Percentiles rank a stretch among this genome's conserved stretches.
These are phyloP conservation scores for Anabas testudineus DNA, from an alignment of 2,797 vertebrate species.

Conservation along the genomic window DNA sequence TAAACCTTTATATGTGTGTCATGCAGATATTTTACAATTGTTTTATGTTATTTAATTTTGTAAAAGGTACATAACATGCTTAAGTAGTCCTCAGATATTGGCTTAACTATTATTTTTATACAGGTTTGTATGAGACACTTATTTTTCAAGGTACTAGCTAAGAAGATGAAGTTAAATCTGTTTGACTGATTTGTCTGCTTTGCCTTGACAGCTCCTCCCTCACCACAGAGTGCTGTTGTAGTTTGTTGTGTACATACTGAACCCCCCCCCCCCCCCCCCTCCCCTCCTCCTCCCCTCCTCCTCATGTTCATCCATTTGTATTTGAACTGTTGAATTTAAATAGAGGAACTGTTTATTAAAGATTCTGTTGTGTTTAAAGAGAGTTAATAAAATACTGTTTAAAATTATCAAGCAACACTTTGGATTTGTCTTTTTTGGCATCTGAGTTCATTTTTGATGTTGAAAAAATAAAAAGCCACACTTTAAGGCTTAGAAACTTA, in stretches of 20 bases:
- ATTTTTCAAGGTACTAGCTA: conserved; percentile 66
- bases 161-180: conserved; percentile 70
- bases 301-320: conserved; percentile 65
- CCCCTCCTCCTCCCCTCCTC: conserved; percentile 2
- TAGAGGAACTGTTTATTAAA: conserved; percentile 64
- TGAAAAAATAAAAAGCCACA: no score
- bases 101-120: conserved; percentile 66
- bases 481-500: no score
- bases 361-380: conserved; percentile 68
- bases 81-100: conserved; percentile 66
- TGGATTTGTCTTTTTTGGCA: not conserved
- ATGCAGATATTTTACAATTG: conserved; percentile 51
- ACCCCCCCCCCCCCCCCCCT: not conserved
- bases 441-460: rapidly evolving
- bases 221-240: conserved; percentile 49
- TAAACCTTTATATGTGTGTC: conserved; percentile 55
- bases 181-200: conserved; percentile 63
- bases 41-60: conserved; percentile 78
- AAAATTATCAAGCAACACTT: not conserved
- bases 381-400: conserved; percentile 64
- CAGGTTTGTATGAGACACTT: conserved; percentile 67
- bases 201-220: conserved; percentile 53
- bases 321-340: conserved; percentile 69
- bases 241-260: conserved; percentile 66
- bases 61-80: conserved; percentile 74